Percentiles rank a stretch among this genome's conserved stretches.
Evolutionary conservation across 2,113 vertebrate species (phyloP).

Genomic region (Sterna hirundo): DNA sequence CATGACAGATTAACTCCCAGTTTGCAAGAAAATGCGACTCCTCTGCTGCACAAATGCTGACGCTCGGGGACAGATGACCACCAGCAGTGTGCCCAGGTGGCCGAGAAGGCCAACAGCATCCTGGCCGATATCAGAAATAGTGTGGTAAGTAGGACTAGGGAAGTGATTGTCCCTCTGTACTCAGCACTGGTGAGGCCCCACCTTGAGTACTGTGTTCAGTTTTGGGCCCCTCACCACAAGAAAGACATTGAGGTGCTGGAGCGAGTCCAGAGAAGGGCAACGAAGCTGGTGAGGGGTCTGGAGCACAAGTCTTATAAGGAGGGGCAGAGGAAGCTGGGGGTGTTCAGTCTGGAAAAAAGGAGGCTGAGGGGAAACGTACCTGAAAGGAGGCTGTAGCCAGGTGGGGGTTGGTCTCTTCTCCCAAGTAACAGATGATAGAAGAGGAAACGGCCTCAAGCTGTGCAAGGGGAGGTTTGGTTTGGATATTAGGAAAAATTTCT

Average conservation of each 20-base stretch:
- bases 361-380: neutral
- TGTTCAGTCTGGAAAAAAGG: neutral
- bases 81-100: neutral
- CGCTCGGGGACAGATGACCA: fast-evolving
- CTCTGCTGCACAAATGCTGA: no score
- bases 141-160: neutral
- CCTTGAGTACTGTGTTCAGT: neutral
- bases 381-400: no score
- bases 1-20: neutral
- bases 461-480: no score
- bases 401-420: neutral
- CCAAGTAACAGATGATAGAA: no score
- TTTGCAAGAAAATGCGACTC: neutral
- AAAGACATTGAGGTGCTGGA: neutral
- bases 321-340: neutral
- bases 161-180: neutral
- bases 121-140: neutral
- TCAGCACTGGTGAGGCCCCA: neutral
- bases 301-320: neutral
- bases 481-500: no score
- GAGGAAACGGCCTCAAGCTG: no score
- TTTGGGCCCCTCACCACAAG: neutral
- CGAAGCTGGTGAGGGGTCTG: neutral
- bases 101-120: neutral
- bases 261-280: neutral